These are phyloP conservation scores for Chiroxiphia lanceolata DNA, from an alignment of 2,797 vertebrate genomes.

Conservation along the genomic window DNA sequence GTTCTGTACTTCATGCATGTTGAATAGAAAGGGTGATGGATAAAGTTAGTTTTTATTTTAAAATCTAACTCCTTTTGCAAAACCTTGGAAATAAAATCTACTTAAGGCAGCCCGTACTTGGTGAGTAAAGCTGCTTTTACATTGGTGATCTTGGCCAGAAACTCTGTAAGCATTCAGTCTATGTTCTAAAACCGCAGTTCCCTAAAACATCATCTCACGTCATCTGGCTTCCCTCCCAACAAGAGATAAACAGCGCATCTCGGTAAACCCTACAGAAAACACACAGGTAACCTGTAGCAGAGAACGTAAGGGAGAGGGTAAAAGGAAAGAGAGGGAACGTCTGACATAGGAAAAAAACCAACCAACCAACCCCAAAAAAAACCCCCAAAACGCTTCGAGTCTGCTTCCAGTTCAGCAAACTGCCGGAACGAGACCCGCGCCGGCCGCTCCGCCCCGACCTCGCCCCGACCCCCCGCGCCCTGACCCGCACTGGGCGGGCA, in stretches of 20 bases:
- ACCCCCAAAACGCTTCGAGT: too few species aligned
- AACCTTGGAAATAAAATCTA: not conserved
- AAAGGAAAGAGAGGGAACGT: not conserved
- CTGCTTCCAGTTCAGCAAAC: not conserved
- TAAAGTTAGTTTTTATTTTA: not conserved
- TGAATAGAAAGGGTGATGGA: not conserved
- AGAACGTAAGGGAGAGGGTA: not conserved
- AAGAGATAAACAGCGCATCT: too few species aligned
- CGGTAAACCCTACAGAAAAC: not conserved
- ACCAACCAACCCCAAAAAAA: not conserved
- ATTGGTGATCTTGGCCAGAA: not conserved
- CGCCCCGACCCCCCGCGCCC: not conserved
- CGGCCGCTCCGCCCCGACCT: not conserved
- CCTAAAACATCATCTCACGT: too few species aligned
- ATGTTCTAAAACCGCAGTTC: not conserved
- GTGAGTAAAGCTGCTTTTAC: not conserved
- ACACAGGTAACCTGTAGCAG: not conserved
- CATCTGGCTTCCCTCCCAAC: not conserved
- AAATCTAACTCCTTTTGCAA: not conserved
- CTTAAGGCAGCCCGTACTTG: not conserved
- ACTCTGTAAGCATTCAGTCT: not conserved
- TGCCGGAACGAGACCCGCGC: too few species aligned
- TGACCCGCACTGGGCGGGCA: too few species aligned
- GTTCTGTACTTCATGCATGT: not conserved
- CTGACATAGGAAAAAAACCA: rapidly evolving